Evolutionary conservation across 2,113 vertebrate species (phyloP).

Genomic region (Bos javanicus): DNA sequence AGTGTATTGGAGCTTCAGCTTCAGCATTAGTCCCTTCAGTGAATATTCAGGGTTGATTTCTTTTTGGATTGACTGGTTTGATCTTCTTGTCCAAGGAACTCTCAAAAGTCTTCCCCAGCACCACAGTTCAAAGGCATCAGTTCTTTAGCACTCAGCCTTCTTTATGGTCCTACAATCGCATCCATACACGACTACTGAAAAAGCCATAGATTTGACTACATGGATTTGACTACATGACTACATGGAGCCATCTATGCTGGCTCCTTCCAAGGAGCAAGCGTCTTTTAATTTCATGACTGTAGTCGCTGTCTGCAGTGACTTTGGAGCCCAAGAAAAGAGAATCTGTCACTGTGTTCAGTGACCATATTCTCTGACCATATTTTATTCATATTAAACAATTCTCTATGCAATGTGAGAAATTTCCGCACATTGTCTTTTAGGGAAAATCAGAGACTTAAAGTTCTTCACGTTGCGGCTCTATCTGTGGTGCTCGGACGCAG

Average conservation of each 20-base stretch:
- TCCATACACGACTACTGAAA: not conserved
- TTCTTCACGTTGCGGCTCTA: not conserved
- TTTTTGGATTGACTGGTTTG: not conserved
- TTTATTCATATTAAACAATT: not conserved
- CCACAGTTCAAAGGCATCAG: not conserved
- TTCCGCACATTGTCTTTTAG: not conserved
- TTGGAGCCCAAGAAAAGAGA: not conserved
- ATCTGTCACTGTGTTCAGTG: not conserved
- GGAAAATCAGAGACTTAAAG: not conserved
- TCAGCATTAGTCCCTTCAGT: not conserved
- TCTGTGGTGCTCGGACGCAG: not conserved
- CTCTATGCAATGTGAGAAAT: rapidly evolving
- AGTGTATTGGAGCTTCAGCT: not conserved
- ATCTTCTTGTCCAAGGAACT: not conserved
- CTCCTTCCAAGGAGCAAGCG: not conserved
- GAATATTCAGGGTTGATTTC: not conserved
- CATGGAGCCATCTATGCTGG: no score
- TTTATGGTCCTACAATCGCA: not conserved
- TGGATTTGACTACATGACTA: no score
- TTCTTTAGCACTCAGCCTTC: not conserved
- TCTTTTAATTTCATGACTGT: not conserved
- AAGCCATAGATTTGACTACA: not conserved
- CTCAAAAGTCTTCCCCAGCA: not conserved
- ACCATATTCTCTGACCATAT: not conserved
- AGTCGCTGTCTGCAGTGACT: not conserved